Percentiles rank a stretch among this genome's conserved stretches.
phyloP scores from a whole-genome alignment of 1,140 invertebrate species.

The Archivesica marissinica region DNA sequence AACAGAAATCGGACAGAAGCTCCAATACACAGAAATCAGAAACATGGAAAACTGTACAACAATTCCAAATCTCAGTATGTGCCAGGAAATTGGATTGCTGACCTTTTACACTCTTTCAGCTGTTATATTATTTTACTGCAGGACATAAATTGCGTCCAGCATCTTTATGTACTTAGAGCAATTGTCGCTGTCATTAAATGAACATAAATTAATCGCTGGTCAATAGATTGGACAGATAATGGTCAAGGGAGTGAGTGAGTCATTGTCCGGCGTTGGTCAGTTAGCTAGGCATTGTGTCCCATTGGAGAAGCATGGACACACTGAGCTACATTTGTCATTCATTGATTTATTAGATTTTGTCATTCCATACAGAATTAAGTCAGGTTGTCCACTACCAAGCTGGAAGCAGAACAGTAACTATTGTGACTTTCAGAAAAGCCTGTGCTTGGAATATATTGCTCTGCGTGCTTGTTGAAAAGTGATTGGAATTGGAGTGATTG shows the following conservation, averaged over 20 bases:
- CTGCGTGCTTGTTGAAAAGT: too few relatives aligned
- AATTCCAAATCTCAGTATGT: neutral
- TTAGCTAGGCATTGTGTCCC: neutral
- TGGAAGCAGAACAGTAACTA: too few relatives aligned
- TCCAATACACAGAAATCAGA: too few relatives aligned
- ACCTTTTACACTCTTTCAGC: neutral
- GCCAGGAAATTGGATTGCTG: neutral
- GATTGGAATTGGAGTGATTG: too few relatives aligned
- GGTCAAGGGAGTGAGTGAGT: slow-evolving; percentile 6
- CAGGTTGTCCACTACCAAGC: too few relatives aligned
- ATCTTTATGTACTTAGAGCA: neutral
- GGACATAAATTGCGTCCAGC: neutral
- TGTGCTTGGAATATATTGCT: too few relatives aligned
- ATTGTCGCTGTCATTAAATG: slow-evolving; percentile 10
- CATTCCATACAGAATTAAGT: too few relatives aligned
- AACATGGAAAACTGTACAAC: neutral
- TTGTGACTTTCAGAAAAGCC: too few relatives aligned
- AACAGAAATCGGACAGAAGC: too few relatives aligned
- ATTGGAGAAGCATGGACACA: neutral
- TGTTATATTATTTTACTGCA: neutral
- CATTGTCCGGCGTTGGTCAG: neutral
- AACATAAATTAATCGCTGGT: slow-evolving; percentile 17
- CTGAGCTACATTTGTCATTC: slow-evolving; percentile 12
- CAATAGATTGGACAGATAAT: slow-evolving; percentile 21
- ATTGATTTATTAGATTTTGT: slow-evolving; percentile 11